These are phyloP conservation scores for Erannis defoliaria DNA, from an alignment of 2,888 invertebrate genomes.

Conservation along the genomic window DNA sequence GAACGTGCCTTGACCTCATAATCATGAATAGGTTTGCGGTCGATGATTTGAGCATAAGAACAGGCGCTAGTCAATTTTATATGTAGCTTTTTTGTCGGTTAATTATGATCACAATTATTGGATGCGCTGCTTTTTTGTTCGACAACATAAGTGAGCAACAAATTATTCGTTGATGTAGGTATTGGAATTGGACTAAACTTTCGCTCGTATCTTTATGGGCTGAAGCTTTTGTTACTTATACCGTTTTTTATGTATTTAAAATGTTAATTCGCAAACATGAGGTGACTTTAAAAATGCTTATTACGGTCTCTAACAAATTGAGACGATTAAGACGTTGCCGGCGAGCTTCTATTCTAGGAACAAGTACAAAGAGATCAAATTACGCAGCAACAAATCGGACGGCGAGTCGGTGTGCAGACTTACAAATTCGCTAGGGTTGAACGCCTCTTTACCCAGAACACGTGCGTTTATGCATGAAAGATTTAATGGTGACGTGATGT, in stretches of 20 bases:
- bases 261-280: not conserved
- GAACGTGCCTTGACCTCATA: constrained; percentile 69
- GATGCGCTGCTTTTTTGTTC: constrained; percentile 37
- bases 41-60: constrained; percentile 56
- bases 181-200: constrained; percentile 28
- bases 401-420: constrained; percentile 60
- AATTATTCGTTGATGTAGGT: constrained; percentile 22
- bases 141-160: constrained; percentile 31
- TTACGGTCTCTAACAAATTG: constrained; percentile 51
- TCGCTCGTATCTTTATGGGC: constrained; percentile 6
- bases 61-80: constrained; percentile 51
- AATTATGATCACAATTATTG: constrained; percentile 43
- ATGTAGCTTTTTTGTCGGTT: constrained; percentile 44
- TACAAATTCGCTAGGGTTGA: constrained; percentile 70
- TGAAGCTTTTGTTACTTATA: not conserved
- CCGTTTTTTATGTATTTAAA: constrained; percentile 1
- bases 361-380: constrained; percentile 61
- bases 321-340: constrained; percentile 46
- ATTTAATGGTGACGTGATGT: constrained; percentile 66
- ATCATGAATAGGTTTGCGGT: constrained; percentile 55
- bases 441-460: constrained; percentile 65
- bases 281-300: constrained; percentile 31
- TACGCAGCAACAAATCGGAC: constrained; percentile 61
- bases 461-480: constrained; percentile 65
- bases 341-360: constrained; percentile 49